Percentiles rank a stretch among this genome's conserved stretches.
Evolutionary conservation across 1,140 invertebrate species (phyloP).

Genomic region (Macrobrachium rosenbergii): DNA sequence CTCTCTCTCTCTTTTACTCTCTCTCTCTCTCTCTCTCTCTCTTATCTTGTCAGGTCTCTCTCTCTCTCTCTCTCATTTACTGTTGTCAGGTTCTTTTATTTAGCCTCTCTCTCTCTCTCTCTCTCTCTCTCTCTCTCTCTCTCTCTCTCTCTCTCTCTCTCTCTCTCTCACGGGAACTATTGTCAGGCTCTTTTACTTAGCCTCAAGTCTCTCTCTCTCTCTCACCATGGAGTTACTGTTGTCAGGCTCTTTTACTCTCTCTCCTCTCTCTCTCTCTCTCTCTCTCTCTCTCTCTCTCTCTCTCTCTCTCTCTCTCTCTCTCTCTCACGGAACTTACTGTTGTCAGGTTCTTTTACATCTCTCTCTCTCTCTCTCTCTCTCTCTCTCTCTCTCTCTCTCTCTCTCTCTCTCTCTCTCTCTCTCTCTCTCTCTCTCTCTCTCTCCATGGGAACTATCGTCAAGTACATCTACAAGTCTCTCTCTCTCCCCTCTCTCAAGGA

Average conservation of each 20-base stretch:
- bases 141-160: background rate
- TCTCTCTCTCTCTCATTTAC: background rate
- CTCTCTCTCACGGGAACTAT: too few species aligned
- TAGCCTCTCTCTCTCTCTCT: background rate
- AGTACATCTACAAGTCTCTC: too few species aligned
- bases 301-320: too few species aligned
- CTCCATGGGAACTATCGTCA: too few species aligned
- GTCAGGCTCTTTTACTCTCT: background rate
- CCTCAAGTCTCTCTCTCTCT: too few species aligned
- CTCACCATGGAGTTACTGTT: background rate
- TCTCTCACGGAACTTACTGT: background rate
- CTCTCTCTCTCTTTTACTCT: background rate
- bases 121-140: background rate
- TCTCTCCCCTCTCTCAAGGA: too few species aligned
- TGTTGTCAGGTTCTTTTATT: too few species aligned
- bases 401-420: background rate
- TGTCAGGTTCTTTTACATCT: background rate
- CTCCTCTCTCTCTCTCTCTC: conserved; percentile 1
- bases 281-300: background rate
- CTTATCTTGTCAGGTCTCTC: too few species aligned
- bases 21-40: background rate
- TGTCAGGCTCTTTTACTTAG: background rate
- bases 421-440: too few species aligned
- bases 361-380: background rate
- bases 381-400: background rate